These are phyloP conservation scores for Catamblyrhynchus diadema DNA, from an alignment of 2,797 vertebrate genomes.

Conservation along the genomic window DNA sequence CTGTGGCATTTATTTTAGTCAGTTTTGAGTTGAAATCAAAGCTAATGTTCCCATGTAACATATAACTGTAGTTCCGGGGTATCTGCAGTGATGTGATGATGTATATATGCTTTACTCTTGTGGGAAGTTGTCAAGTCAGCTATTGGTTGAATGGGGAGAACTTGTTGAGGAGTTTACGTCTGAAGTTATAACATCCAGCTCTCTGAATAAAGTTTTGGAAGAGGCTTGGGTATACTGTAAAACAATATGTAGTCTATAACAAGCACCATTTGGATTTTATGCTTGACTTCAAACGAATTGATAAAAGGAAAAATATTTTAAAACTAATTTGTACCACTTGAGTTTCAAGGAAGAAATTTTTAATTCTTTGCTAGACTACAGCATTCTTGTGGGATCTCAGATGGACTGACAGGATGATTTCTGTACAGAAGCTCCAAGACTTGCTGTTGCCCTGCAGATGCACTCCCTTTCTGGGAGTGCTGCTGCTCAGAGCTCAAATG, in stretches of 20 bases:
- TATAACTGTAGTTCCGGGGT: background rate
- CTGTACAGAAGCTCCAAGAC: background rate
- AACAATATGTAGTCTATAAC: background rate
- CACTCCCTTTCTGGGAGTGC: rapidly evolving
- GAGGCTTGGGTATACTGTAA: background rate
- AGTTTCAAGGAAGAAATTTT: background rate
- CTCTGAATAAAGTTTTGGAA: background rate
- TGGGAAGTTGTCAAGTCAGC: background rate
- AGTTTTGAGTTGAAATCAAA: background rate
- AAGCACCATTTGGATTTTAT: background rate
- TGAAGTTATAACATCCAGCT: background rate
- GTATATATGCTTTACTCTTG: background rate
- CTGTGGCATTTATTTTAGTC: background rate
- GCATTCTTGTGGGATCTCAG: background rate
- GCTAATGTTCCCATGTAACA: background rate
- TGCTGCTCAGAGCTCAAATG: background rate
- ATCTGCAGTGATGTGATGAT: background rate
- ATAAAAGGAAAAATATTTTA: background rate
- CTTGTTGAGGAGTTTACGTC: background rate
- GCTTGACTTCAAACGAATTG: background rate
- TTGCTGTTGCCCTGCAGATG: background rate
- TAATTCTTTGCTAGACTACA: background rate
- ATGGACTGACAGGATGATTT: background rate
- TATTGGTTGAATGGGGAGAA: background rate
- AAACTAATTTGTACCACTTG: background rate